Conservation (phyloP, 2,888 invertebrate genomes). For the Malachius bipustulatus region DNA sequence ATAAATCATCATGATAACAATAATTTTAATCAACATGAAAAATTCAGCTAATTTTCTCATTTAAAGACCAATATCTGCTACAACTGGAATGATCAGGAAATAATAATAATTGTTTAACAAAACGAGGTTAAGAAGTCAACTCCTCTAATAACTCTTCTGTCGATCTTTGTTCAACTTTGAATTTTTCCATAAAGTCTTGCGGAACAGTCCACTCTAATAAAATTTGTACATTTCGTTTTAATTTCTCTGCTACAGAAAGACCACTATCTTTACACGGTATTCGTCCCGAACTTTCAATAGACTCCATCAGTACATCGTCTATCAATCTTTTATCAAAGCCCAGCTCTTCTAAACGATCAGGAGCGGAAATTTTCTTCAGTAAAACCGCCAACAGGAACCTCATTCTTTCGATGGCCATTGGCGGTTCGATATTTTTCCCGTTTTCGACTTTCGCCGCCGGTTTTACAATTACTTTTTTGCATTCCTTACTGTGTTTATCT, state of each 20-base stretch:
- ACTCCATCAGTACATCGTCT: constrained; percentile 69
- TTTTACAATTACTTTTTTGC: constrained; percentile 28
- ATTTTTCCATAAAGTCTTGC: constrained; percentile 61
- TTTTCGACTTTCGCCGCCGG: constrained; percentile 27
- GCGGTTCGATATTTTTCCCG: constrained; percentile 31
- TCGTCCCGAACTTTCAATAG: constrained; percentile 62
- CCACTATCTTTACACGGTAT: constrained; percentile 48
- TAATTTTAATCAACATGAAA: too few species aligned
- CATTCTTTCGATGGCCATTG: constrained; percentile 62
- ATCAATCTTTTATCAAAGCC: constrained; percentile 65
- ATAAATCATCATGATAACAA: too few species aligned
- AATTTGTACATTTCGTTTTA: constrained; percentile 64
- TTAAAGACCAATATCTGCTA: too few species aligned
- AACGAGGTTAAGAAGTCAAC: constrained; percentile 46
- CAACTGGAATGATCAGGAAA: too few species aligned
- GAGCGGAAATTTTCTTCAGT: constrained; percentile 71
- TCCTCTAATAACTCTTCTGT: constrained; percentile 70
- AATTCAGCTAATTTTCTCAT: too few species aligned
- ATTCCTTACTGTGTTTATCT: constrained; percentile 49
- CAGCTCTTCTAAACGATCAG: constrained; percentile 61
- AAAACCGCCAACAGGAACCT: constrained; percentile 68
- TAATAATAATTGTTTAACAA: too few species aligned
- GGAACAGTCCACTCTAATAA: constrained; percentile 75
- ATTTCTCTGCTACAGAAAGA: constrained; percentile 47
- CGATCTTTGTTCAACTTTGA: constrained; percentile 59